Evolutionary conservation across 2,888 invertebrate genomes (phyloP), one percentile per base, ranked within the genome.

Genomic region (Sinhomidia bicolor): DNA sequence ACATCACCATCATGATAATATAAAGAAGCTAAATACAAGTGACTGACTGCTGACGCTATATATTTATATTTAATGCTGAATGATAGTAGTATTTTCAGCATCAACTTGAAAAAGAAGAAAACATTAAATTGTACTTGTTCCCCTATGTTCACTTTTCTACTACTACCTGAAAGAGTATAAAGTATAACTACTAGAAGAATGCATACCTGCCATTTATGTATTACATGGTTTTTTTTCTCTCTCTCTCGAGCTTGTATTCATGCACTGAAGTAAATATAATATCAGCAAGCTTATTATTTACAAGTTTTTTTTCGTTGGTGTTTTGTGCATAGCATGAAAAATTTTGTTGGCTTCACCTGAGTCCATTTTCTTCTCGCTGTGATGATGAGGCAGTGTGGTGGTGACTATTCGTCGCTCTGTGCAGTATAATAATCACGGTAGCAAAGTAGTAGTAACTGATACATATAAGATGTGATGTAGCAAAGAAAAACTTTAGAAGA

Each of bases 311-410:
- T 68, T 57, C 23, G 23, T 23, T 57, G 57, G n/a, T 23, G 23
- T 20, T 57, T 47, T 51, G 65, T 47, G 44, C 32, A 68, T 51
- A 84, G 12, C 36, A 54, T 47, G 44, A 74, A 74, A 54, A n/a
- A 57, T 17, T 84, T 84, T 20, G 74, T 74, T 84, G 83, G 83
- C 83, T 84, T 84, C 83, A 41, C 74, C 54, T 36, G 65, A 32
- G 36, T 6, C 32, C 14, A 68, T 68, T 68, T 68, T 68, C 29
- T 68, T 65, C 32, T 9, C 17, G 65, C 65, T 68, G 65, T n/a
- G 26, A 32, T 65, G 65, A 68, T 36, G 36, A 36, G 32, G 36
- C n/a, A 26, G 65, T 29, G 26, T n/a, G n/a, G 62, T 29, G 60
- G 32, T 26, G 23, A 26, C n/a, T 23, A 2, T 14, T 62, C 14